A percentile compares a stretch with the other conserved stretches of the same genome.
These are phyloP conservation scores for Polydesmus complanatus DNA, from an alignment of 2,888 invertebrate genomes.

Conservation along the genomic window DNA sequence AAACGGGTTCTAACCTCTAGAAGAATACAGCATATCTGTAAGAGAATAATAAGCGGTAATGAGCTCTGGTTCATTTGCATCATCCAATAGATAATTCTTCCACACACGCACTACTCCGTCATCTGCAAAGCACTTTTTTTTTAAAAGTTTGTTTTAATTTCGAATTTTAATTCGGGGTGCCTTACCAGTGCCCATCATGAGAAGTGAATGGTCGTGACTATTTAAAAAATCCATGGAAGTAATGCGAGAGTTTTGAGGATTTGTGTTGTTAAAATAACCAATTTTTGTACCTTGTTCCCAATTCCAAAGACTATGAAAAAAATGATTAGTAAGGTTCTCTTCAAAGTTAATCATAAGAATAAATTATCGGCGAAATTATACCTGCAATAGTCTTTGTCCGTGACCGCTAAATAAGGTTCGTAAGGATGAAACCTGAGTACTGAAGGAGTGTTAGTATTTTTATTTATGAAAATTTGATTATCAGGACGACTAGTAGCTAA, in stretches of 20 bases:
- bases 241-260: constrained; percentile 43
- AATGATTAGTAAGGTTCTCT: not conserved
- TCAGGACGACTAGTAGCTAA: constrained; percentile 51
- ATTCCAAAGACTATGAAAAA: constrained; percentile 53
- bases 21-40: constrained; percentile 43
- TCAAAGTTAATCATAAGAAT: constrained; percentile 12
- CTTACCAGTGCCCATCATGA: constrained; percentile 51
- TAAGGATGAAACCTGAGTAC: constrained; percentile 77
- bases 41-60: constrained; percentile 78
- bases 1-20: constrained; percentile 25
- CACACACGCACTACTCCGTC: constrained; percentile 64
- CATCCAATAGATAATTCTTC: constrained; percentile 34
- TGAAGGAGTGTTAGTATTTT: constrained; percentile 61
- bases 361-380: constrained; percentile 27
- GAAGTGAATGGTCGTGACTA: constrained; percentile 61
- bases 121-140: constrained; percentile 35
- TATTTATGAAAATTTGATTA: constrained; percentile 66
- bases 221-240: constrained; percentile 75
- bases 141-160: not conserved
- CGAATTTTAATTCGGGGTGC: not conserved
- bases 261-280: constrained; percentile 38
- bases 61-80: constrained; percentile 39
- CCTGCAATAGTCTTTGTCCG: constrained; percentile 71
- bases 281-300: constrained; percentile 61
- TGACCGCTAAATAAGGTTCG: constrained; percentile 74